A percentile compares a stretch with the other conserved stretches of the same genome.
Conservation (phyloP, 2,888 invertebrate species). For the Metacarcinus magister region DNA sequence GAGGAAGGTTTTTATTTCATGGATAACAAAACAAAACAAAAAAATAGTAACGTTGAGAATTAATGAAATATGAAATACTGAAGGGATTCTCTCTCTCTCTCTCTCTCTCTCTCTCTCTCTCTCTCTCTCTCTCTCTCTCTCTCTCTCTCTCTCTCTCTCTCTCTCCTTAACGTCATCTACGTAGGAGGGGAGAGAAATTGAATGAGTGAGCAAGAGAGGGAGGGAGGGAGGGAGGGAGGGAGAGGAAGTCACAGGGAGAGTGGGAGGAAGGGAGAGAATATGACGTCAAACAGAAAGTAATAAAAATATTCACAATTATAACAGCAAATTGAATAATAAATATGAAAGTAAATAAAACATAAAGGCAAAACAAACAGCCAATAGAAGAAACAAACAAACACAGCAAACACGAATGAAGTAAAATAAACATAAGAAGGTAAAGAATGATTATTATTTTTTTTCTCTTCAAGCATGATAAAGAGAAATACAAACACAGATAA, state of each 20-base stretch:
- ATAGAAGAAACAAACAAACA: background rate
- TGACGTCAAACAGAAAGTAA: background rate
- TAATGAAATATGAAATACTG: background rate
- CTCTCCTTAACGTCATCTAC: background rate
- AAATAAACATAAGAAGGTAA: background rate
- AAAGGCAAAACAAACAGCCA: background rate
- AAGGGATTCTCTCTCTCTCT: background rate
- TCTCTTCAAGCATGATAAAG: background rate
- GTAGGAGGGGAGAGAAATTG: background rate
- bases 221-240: background rate
- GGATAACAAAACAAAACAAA: background rate
- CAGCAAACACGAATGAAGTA: background rate
- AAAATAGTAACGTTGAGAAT: background rate
- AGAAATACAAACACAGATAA: background rate
- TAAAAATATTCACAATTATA: background rate
- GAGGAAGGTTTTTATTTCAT: background rate
- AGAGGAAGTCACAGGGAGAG: constrained; percentile 4
- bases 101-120: constrained; percentile 26
- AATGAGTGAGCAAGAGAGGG: background rate
- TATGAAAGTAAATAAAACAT: background rate
- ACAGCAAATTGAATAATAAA: background rate
- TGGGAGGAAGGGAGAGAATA: background rate
- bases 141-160: constrained; percentile 29
- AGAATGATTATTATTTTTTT: background rate
- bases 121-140: constrained; percentile 9